Percentiles rank a stretch among this genome's conserved stretches.
These are phyloP conservation scores for Halocynthia aurantium DNA, from an alignment of 23 tunicate species.

Conservation along the genomic window DNA sequence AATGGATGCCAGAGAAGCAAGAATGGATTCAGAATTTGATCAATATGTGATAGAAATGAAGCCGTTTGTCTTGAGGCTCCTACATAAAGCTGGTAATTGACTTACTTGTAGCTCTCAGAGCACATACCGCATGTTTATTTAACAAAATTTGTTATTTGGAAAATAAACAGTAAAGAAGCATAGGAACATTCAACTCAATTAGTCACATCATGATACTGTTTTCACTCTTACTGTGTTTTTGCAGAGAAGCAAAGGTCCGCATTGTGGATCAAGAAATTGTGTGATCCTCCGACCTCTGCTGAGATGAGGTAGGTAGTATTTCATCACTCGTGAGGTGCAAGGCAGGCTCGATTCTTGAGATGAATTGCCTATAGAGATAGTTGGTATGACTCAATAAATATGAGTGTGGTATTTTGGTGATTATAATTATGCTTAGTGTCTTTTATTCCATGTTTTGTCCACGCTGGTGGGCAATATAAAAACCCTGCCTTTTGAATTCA, in stretches of 20 bases:
- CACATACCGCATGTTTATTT: neutral
- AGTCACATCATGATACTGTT: neutral
- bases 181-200: neutral
- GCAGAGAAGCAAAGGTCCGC: constrained; percentile 83
- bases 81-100: constrained; percentile 48
- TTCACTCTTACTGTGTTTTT: neutral
- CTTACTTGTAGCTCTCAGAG: neutral
- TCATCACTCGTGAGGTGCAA: too few relatives aligned
- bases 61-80: constrained; percentile 54
- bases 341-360: too few relatives aligned
- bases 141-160: neutral
- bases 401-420: too few relatives aligned
- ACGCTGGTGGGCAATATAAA: too few relatives aligned
- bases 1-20: constrained; percentile 62
- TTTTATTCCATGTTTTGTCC: too few relatives aligned
- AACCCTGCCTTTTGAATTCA: too few relatives aligned
- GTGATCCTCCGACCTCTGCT: constrained; percentile 75
- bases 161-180: neutral
- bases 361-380: too few relatives aligned
- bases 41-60: constrained; percentile 67
- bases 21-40: constrained; percentile 86
- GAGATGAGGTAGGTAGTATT: constrained; percentile 26
- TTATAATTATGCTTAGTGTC: too few relatives aligned
- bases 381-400: too few relatives aligned
- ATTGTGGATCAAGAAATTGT: constrained; percentile 80